Evolutionary conservation across 2,113 vertebrate genomes (phyloP).

Genomic region (Gavialis gangeticus): DNA sequence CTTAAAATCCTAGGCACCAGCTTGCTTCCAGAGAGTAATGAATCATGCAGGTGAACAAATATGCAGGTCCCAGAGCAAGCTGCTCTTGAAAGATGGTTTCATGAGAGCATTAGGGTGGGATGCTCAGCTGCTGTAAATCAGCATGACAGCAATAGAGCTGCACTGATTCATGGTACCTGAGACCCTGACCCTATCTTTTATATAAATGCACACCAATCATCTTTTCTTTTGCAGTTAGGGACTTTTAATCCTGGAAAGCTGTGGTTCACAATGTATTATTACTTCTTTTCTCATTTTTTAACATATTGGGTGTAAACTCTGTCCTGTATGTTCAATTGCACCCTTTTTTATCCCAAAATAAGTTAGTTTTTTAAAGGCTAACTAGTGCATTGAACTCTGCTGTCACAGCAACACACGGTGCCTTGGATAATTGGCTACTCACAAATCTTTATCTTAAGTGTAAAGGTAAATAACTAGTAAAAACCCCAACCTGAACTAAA

Average conservation of each 20-base stretch:
- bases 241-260: constrained; percentile 40
- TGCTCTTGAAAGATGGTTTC: not conserved
- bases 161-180: not conserved
- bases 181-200: not conserved
- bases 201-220: not conserved
- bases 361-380: not conserved
- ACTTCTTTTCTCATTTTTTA: not conserved
- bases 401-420: constrained; percentile 18
- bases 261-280: not conserved
- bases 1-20: not conserved
- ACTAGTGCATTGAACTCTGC: not conserved
- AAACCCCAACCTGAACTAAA: constrained; percentile 32
- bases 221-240: not conserved
- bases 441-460: constrained; percentile 60
- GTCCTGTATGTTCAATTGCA: not conserved
- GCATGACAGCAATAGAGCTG: not conserved
- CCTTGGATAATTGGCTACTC: constrained; percentile 40
- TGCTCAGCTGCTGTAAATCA: not conserved
- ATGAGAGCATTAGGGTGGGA: not conserved
- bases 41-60: not conserved
- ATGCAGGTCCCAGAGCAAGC: not conserved
- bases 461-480: constrained; percentile 57
- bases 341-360: constrained; percentile 11
- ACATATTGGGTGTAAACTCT: not conserved
- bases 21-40: not conserved